Percentiles rank a stretch among this genome's conserved stretches.
Evolutionary conservation across 2,113 vertebrate species (phyloP).

Genomic region (Pterophyllum scalare): DNA sequence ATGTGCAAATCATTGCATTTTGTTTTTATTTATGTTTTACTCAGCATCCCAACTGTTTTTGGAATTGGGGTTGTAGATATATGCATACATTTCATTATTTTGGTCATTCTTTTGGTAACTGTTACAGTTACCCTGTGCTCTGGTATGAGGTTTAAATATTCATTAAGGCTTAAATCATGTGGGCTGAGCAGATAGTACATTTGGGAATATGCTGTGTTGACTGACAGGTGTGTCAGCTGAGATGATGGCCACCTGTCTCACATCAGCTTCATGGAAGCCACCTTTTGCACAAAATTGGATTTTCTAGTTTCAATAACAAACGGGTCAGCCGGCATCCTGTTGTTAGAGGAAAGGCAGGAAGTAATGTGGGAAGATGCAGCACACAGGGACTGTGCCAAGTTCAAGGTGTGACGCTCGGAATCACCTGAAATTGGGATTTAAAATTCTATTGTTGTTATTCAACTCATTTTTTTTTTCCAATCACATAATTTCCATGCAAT

Average conservation of each 20-base stretch:
- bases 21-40: not conserved
- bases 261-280: constrained; percentile 21
- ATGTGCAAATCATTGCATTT: not conserved
- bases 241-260: constrained; percentile 27
- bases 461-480: not conserved
- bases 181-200: not conserved
- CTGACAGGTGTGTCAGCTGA: constrained; percentile 23
- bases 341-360: not conserved
- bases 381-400: not conserved
- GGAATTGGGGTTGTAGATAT: not conserved
- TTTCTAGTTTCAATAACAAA: constrained; percentile 19
- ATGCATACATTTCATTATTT: not conserved
- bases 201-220: constrained; percentile 13
- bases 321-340: constrained; percentile 11
- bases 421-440: not conserved
- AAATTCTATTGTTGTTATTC: constrained; percentile 18
- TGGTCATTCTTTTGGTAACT: not conserved
- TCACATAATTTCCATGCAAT: not conserved
- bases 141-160: not conserved
- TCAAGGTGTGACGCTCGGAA: not conserved
- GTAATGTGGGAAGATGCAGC: constrained; percentile 21
- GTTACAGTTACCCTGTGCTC: not conserved
- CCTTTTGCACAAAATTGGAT: constrained; percentile 46
- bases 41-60: not conserved
- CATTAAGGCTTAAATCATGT: not conserved